Evolutionary conservation across 2,797 vertebrate species (phyloP).

Genomic region (Rhinichthys osculus): DNA sequence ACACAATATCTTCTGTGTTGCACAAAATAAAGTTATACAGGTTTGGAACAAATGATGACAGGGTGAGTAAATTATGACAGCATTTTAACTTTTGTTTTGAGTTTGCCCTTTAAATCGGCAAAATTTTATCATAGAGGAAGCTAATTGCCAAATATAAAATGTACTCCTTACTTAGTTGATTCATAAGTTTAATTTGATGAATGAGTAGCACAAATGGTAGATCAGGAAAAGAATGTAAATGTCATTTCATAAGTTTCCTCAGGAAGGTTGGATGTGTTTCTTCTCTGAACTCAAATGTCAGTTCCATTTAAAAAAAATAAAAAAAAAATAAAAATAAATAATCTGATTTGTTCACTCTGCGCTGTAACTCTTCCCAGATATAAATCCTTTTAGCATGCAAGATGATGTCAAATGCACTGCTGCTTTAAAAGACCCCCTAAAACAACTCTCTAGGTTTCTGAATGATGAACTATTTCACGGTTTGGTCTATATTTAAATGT

Average conservation of each 20-base stretch:
- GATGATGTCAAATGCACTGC: not conserved
- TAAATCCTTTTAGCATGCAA: slow-evolving; percentile 1
- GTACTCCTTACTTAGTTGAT: not conserved
- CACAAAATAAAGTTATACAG: not conserved
- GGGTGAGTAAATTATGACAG: not conserved
- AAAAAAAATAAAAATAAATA: not conserved
- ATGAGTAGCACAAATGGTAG: not conserved
- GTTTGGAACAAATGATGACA: not conserved
- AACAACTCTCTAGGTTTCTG: slow-evolving; percentile 24
- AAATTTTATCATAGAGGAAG: not conserved
- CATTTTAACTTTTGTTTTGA: not conserved
- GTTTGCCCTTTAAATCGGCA: not conserved
- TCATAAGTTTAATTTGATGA: not conserved
- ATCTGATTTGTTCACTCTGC: not conserved
- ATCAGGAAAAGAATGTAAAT: not conserved
- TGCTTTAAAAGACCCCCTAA: not conserved
- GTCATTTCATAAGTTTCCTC: not conserved
- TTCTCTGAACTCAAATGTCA: not conserved
- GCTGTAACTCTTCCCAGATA: not conserved
- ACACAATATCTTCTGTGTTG: no score
- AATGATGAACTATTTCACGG: not conserved
- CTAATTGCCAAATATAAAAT: not conserved
- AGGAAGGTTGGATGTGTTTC: not conserved
- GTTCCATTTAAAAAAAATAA: not conserved
- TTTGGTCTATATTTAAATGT: slow-evolving; percentile 19